phyloP scores from a whole-genome alignment of 2,888 invertebrate genomes.

The Drosophila acutilabella region DNA sequence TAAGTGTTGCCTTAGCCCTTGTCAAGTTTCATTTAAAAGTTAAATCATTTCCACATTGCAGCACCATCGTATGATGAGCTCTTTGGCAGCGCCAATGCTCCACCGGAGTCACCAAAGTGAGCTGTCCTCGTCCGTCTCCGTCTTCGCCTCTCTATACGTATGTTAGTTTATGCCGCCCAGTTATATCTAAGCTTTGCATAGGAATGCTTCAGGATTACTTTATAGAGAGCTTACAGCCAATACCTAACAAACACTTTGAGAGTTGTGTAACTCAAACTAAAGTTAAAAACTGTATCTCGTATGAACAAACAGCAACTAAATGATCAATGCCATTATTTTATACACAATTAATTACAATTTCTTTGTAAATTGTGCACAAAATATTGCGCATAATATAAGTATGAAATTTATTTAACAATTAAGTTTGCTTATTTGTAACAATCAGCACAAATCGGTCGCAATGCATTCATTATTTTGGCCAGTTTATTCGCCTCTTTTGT shows the following conservation, averaged over 20 bases:
- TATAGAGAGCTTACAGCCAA: constrained; percentile 46
- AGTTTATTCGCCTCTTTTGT: constrained; percentile 30
- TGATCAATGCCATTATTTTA: constrained; percentile 39
- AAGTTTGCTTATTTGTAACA: not conserved
- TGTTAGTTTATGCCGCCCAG: constrained; percentile 64
- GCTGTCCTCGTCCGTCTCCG: not conserved
- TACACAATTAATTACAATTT: constrained; percentile 25
- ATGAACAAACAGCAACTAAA: constrained; percentile 5
- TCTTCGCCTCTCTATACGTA: not conserved
- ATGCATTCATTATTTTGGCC: not conserved
- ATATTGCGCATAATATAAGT: not conserved
- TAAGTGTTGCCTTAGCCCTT: constrained; percentile 55
- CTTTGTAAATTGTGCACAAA: constrained; percentile 25
- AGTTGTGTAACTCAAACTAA: constrained; percentile 40
- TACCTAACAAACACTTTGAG: constrained; percentile 9
- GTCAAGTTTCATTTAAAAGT: not conserved
- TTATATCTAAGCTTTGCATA: constrained; percentile 68
- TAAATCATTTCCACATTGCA: constrained; percentile 32
- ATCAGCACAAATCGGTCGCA: constrained; percentile 4
- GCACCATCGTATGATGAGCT: constrained; percentile 85
- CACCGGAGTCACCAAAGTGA: constrained; percentile 75
- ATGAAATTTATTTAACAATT: constrained; percentile 19
- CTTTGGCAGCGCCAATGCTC: constrained; percentile 81
- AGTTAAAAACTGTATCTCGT: constrained; percentile 42
- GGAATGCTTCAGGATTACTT: constrained; percentile 74